phyloP scores from a whole-genome alignment of 2,113 vertebrate species.

The Strix uralensis region DNA sequence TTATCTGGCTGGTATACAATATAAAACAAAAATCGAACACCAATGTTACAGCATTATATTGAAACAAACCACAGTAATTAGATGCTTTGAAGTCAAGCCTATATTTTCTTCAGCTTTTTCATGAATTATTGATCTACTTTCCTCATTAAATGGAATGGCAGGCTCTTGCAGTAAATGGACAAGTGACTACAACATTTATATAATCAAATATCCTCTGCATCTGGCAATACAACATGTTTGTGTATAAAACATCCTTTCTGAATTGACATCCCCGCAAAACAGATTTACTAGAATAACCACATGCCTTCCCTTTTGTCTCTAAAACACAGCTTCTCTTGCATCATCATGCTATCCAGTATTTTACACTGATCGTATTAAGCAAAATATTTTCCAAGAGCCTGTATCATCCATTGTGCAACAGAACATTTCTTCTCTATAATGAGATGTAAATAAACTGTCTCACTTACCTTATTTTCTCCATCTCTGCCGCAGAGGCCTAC shows the following conservation, averaged over 20 bases:
- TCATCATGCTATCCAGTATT: background rate
- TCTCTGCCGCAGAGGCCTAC: constrained; percentile 84
- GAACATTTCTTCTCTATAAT: constrained; percentile 26
- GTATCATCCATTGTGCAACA: background rate
- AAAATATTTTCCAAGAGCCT: background rate
- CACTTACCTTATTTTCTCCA: constrained; percentile 88
- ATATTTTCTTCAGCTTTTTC: constrained; percentile 55
- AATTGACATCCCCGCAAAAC: constrained; percentile 19
- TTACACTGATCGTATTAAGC: background rate
- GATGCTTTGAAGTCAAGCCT: constrained; percentile 59
- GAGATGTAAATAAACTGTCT: constrained; percentile 62
- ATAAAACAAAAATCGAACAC: constrained; percentile 62
- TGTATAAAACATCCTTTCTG: constrained; percentile 35
- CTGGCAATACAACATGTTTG: constrained; percentile 19
- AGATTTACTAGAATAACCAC: constrained; percentile 20
- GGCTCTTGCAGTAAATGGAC: constrained; percentile 56
- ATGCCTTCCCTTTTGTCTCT: constrained; percentile 47
- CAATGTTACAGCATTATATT: constrained; percentile 32
- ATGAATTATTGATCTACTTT: constrained; percentile 65
- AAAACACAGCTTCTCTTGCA: constrained; percentile 27
- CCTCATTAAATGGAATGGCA: constrained; percentile 30
- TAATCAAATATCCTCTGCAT: constrained; percentile 38
- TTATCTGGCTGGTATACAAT: constrained; percentile 34
- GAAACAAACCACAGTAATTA: constrained; percentile 63
- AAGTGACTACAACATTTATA: constrained; percentile 61